Conservation (phyloP, 2,113 vertebrate species). For the Hippocampus guttulatus region DNA sequence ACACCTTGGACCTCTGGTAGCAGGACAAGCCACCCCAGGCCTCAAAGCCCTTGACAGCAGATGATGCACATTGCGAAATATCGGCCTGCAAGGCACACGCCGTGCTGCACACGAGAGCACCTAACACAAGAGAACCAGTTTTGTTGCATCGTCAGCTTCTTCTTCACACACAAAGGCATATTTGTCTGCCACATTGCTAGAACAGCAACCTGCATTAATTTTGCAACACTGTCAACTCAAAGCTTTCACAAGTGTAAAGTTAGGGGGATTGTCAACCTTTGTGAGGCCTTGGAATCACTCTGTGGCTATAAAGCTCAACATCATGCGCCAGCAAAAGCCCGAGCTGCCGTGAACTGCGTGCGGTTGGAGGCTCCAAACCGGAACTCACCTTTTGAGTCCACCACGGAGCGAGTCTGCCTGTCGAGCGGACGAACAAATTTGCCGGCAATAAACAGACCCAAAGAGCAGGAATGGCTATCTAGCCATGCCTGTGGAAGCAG, state of each 20-base stretch:
- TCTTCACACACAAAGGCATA: not conserved
- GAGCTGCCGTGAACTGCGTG: not conserved
- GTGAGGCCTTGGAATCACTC: too few species aligned
- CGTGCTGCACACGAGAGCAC: constrained; percentile 49
- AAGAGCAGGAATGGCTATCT: constrained; percentile 53
- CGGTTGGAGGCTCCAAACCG: not conserved
- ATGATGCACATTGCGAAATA: constrained; percentile 51
- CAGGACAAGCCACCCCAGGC: constrained; percentile 62
- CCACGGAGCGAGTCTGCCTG: constrained; percentile 36
- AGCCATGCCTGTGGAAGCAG: constrained; percentile 67
- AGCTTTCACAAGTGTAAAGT: too few species aligned
- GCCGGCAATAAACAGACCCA: constrained; percentile 69
- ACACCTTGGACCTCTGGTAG: constrained; percentile 56
- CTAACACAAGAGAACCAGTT: constrained; percentile 29
- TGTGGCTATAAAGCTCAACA: too few species aligned
- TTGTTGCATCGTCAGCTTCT: not conserved
- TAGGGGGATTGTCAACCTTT: too few species aligned
- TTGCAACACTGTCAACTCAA: too few species aligned
- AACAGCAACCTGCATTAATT: too few species aligned
- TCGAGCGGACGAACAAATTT: constrained; percentile 51
- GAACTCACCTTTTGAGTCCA: constrained; percentile 59
- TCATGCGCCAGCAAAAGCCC: too few species aligned
- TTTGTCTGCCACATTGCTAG: too few species aligned
- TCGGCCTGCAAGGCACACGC: constrained; percentile 58
- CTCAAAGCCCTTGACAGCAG: constrained; percentile 44